Base-by-base conservation (phyloP, 2,888 invertebrate species). In the Trissonchulus sp. region DNA sequence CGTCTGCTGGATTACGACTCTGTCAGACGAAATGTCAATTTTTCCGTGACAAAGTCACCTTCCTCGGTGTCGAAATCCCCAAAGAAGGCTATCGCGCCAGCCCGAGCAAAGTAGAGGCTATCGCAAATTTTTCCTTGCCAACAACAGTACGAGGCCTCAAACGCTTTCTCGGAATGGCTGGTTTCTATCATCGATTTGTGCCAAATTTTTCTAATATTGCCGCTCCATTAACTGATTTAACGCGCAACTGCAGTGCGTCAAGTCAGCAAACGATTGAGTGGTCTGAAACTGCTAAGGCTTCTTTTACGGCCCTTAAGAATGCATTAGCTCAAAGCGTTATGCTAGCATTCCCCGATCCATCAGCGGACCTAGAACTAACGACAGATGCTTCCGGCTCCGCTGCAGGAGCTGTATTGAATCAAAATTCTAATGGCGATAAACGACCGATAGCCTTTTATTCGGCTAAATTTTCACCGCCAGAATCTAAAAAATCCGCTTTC, bases 401-500 rank as follows among this genome's bases (percentile, higher is more conserved):
- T 30, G 65, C n/a, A 3, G 65, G 65, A 31, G 65, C 65, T 15
- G 65, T 65, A 31, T 34, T 65, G 15, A 65, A 65, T 65, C 65
- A 65, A n/a, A 65, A 18, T 31, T 8, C 34, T 8, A n/a, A 65
- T n/a, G 65, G 65, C 31, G 31, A 18, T 18, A 15, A 30, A n/a
- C 65, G 34, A 34, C 65, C 65, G 18, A 18, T 65, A 8, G 65
- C n/a, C 34, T 65, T 65, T 34, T 65, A 18, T 34, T 65, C 65
- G 31, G 65, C 28, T 31, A 65, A 65, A 65, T n/a, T 65, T 8
- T 31, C 65, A 8, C 31, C 28, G 8, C n/a, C 34, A 34, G 65
- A 65, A 30, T 3, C 65, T 8, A 65, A 65, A 34, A 65, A 65
- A 65, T 65, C 65, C 65, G 65, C 65, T n/a, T n/a, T n/a, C n/a